phyloP scores from a whole-genome alignment of 2,113 vertebrate genomes.

The Dipodomys spectabilis region DNA sequence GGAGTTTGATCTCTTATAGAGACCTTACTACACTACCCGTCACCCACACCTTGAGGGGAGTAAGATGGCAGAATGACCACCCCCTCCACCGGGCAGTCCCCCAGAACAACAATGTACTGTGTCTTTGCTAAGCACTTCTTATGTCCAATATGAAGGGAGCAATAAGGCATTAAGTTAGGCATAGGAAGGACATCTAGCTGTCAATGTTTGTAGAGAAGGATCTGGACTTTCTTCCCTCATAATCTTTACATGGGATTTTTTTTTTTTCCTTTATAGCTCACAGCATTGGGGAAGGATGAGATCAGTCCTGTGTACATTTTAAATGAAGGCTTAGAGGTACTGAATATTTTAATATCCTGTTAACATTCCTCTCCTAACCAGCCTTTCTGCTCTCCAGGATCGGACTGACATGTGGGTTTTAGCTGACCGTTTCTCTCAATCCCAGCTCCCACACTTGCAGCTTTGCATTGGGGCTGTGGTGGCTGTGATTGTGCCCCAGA shows the following conservation, averaged over 20 bases:
- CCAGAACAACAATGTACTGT: neutral
- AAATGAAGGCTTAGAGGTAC: slow-evolving; percentile 39
- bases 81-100: no score
- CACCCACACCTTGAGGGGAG: no score
- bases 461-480: accelerated
- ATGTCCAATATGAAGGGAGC: neutral
- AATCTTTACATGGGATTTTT: neutral
- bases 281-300: slow-evolving; percentile 11
- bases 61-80: no score
- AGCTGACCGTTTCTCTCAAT: neutral
- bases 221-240: neutral
- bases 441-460: neutral
- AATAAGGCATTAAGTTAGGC: neutral
- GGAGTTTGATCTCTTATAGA: neutral
- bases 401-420: neutral
- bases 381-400: slow-evolving; percentile 24
- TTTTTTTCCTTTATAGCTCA: neutral
- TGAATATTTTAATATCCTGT: slow-evolving; percentile 36
- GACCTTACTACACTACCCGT: neutral
- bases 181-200: neutral
- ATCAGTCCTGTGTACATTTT: slow-evolving; percentile 43
- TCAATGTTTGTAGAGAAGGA: neutral
- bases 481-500: neutral
- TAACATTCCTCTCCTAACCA: neutral
- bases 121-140: neutral